phyloP scores from a whole-genome alignment of 2,113 vertebrate genomes.

The Apteryx mantelli region DNA sequence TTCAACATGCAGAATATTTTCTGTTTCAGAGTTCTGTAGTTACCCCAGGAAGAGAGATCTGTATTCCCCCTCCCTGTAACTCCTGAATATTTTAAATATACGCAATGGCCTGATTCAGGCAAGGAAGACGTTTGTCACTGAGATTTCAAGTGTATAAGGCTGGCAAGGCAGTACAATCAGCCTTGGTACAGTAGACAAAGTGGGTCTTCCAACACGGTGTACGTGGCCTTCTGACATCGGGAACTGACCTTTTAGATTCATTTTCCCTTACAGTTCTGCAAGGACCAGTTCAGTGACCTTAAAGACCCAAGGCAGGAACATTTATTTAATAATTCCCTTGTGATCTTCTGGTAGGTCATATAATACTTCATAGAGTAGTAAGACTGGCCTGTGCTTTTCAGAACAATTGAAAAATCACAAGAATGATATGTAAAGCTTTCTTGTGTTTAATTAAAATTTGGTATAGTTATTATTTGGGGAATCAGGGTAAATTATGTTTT shows the following conservation, averaged over 20 bases:
- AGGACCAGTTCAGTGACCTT: neutral
- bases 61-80: rapidly evolving
- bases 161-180: neutral
- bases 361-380: neutral
- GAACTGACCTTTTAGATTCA: neutral
- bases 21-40: neutral
- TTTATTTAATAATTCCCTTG: neutral
- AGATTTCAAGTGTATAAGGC: neutral
- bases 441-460: neutral
- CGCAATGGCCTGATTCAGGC: neutral
- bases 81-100: neutral
- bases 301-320: neutral
- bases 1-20: neutral
- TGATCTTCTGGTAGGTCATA: neutral
- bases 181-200: neutral
- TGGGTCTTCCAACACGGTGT: neutral
- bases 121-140: neutral
- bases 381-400: neutral
- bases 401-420: neutral
- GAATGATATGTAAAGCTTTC: neutral
- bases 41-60: neutral
- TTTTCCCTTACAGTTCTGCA: neutral
- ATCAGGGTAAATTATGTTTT: neutral
- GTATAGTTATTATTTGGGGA: neutral
- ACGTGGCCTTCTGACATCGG: neutral